Evolutionary conservation across 2,113 vertebrate genomes (phyloP).

Genomic region (Leucopsar rothschildi): DNA sequence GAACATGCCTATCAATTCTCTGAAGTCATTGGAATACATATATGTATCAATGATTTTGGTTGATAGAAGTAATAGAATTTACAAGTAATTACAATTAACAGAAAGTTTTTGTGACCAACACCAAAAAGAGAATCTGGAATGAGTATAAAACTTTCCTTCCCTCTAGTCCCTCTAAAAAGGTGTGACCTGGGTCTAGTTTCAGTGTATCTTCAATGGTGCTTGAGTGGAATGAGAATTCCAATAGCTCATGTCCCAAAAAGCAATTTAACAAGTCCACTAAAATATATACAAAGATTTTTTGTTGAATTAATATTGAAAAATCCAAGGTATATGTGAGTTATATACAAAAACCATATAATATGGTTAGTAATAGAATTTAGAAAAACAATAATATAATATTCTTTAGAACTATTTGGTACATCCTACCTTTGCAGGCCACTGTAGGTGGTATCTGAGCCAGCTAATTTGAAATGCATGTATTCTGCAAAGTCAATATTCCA

Average conservation of each 20-base stretch:
- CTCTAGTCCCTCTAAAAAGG: not conserved
- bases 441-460: not conserved
- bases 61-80: not conserved
- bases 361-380: not conserved
- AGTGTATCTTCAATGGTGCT: not conserved
- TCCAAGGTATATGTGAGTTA: not conserved
- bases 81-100: not conserved
- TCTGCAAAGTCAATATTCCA: not conserved
- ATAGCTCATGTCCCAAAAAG: not conserved
- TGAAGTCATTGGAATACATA: not conserved
- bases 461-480: not conserved
- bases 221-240: not conserved
- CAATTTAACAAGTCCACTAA: not conserved
- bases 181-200: not conserved
- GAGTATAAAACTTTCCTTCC: not conserved
- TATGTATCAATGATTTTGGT: not conserved
- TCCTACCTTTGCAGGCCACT: not conserved
- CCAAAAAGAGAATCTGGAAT: not conserved
- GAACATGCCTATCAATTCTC: not conserved
- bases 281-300: not conserved
- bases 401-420: not conserved
- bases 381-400: not conserved
- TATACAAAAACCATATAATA: not conserved
- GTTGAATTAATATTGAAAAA: not conserved
- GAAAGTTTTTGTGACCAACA: not conserved